phyloP scores from a whole-genome alignment of 1,140 invertebrate species.

The Pseudobourletiella spinata region DNA sequence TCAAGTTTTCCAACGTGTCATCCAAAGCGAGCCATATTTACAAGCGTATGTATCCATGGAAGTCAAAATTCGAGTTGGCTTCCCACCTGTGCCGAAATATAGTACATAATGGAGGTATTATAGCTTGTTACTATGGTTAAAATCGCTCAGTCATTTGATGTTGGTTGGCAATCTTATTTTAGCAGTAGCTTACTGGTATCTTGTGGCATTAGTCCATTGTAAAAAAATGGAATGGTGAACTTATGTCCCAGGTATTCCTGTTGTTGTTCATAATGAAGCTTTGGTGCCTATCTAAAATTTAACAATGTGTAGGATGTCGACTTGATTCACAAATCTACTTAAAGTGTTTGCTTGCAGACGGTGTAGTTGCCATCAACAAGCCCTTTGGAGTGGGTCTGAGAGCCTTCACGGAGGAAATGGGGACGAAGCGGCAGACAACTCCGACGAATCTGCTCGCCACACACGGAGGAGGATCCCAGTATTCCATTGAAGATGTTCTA shows the following conservation, averaged over 20 bases:
- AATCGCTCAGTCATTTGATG: background rate
- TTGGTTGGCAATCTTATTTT: too few species aligned
- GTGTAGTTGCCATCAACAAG: constrained; percentile 43
- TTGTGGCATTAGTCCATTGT: background rate
- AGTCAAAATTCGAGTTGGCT: constrained; percentile 35
- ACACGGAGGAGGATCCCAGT: constrained; percentile 29
- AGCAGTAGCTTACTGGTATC: too few species aligned
- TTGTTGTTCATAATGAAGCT: too few species aligned
- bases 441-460: constrained; percentile 19
- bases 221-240: background rate
- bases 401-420: background rate
- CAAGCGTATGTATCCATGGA: constrained; percentile 40
- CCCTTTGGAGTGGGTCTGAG: constrained; percentile 41
- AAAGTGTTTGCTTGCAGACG: constrained; percentile 39
- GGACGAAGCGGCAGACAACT: background rate
- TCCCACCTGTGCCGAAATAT: constrained; percentile 36
- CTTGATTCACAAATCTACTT: too few species aligned
- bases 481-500: constrained; percentile 38
- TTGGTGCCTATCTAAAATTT: too few species aligned
- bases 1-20: background rate
- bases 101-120: constrained; percentile 39
- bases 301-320: too few species aligned
- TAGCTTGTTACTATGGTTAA: constrained; percentile 2
- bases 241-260: too few species aligned
- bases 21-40: constrained; percentile 37